Conservation (phyloP, 2,113 vertebrate species). For the Channa argus region DNA sequence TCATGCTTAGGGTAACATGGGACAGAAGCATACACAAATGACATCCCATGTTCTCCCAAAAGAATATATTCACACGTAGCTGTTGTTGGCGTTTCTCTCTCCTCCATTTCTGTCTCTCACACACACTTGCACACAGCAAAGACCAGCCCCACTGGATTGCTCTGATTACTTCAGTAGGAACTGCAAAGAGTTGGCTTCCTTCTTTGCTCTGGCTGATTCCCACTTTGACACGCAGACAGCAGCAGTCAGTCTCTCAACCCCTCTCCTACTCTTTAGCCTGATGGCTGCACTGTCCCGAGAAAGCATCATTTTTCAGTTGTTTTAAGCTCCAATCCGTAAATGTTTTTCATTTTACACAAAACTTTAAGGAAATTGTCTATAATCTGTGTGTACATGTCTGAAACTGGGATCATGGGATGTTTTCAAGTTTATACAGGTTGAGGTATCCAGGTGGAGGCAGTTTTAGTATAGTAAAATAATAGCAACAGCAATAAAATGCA, state of each 20-base stretch:
- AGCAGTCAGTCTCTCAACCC: constrained; percentile 27
- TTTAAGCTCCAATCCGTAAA: constrained; percentile 4
- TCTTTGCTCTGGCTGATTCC: constrained; percentile 58
- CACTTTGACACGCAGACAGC: constrained; percentile 71
- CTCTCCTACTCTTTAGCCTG: constrained; percentile 11
- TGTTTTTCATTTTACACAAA: neutral
- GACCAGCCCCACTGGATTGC: constrained; percentile 19
- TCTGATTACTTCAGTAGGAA: constrained; percentile 66
- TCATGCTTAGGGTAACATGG: constrained; percentile 9
- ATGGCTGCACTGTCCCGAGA: constrained; percentile 24
- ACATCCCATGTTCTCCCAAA: constrained; percentile 10
- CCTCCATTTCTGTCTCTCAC: neutral
- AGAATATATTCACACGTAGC: constrained; percentile 45
- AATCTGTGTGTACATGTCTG: no score
- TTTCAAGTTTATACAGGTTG: neutral
- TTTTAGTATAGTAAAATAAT: neutral
- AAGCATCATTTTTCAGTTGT: neutral
- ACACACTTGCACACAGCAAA: constrained; percentile 1
- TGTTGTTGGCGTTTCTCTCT: constrained; percentile 1
- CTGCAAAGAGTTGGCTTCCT: constrained; percentile 46
- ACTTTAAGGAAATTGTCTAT: no score
- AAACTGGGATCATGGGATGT: neutral
- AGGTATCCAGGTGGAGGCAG: neutral
- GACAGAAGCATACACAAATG: neutral
- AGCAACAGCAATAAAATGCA: neutral